Conservation (phyloP, 2,888 invertebrate genomes). For the Yponomeuta malinellus region DNA sequence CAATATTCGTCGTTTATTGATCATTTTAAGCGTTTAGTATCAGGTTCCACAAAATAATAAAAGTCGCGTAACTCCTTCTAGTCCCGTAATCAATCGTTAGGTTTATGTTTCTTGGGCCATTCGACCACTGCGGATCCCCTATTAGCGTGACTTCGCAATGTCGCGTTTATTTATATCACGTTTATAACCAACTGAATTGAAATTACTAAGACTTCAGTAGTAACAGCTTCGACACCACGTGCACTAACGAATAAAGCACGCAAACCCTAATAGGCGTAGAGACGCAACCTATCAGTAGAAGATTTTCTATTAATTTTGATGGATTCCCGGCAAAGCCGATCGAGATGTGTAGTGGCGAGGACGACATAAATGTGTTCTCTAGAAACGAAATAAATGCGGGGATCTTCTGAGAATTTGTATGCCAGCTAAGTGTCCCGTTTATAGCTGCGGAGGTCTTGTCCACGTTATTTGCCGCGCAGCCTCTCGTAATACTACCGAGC, state of each 20-base stretch:
- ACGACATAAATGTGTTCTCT: background rate
- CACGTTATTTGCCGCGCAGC: constrained; percentile 10
- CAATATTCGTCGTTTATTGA: background rate
- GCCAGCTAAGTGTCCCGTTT: constrained; percentile 7
- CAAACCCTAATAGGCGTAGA: too few species aligned
- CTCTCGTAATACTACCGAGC: constrained; percentile 14
- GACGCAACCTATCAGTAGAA: background rate
- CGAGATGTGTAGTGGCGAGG: background rate
- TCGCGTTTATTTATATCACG: too few species aligned
- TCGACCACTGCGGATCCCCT: background rate
- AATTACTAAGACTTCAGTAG: too few species aligned
- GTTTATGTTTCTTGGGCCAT: background rate
- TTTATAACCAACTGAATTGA: too few species aligned
- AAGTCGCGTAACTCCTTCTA: background rate
- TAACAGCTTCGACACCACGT: too few species aligned
- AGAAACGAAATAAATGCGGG: constrained; percentile 1
- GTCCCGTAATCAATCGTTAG: background rate
- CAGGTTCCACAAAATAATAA: background rate
- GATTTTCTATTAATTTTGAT: constrained; percentile 7
- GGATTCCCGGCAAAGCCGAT: background rate
- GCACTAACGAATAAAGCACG: too few species aligned
- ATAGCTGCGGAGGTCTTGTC: constrained; percentile 7
- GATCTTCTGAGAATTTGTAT: constrained; percentile 12
- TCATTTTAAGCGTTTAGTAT: background rate
- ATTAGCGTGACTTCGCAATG: too few species aligned